Percentiles rank a stretch among this genome's conserved stretches.
These are phyloP conservation scores for Micrastur ruficollis DNA, from an alignment of 2,797 vertebrate genomes.

Conservation along the genomic window DNA sequence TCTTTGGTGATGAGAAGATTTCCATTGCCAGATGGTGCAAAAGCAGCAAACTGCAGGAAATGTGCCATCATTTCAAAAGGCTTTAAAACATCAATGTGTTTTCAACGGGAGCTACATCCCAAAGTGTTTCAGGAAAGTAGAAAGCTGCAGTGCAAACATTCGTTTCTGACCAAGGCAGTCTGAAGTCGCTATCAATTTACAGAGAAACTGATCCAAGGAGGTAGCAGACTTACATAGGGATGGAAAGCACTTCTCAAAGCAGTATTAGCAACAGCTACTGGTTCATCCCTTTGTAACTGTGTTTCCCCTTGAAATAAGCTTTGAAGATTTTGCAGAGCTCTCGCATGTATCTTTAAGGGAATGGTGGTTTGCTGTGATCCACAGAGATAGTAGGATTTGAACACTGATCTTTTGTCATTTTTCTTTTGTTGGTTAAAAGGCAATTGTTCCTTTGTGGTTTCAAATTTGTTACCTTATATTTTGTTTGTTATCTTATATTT, in stretches of 20 bases:
- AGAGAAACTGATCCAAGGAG: slow-evolving; percentile 8
- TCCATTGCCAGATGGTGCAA: slow-evolving; percentile 43
- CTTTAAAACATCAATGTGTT: slow-evolving; percentile 37
- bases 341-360: not conserved
- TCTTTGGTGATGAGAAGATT: slow-evolving; percentile 45
- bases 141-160: slow-evolving; percentile 23
- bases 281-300: not conserved
- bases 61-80: slow-evolving; percentile 24
- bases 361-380: not conserved
- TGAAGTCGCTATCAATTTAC: not conserved
- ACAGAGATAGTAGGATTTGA: not conserved
- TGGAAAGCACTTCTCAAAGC: slow-evolving; percentile 36
- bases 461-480: not conserved
- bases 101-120: slow-evolving; percentile 20
- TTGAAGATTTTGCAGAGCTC: slow-evolving; percentile 28
- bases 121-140: not conserved
- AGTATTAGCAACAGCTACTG: not conserved
- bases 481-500: not conserved
- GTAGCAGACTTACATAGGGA: not conserved
- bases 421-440: not conserved
- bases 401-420: not conserved
- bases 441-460: not conserved
- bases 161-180: not conserved
- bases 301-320: slow-evolving; percentile 9
- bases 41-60: slow-evolving; percentile 1